Evolutionary conservation across 1,140 invertebrate genomes (phyloP).

Genomic region (Neodiprion lecontei): DNA sequence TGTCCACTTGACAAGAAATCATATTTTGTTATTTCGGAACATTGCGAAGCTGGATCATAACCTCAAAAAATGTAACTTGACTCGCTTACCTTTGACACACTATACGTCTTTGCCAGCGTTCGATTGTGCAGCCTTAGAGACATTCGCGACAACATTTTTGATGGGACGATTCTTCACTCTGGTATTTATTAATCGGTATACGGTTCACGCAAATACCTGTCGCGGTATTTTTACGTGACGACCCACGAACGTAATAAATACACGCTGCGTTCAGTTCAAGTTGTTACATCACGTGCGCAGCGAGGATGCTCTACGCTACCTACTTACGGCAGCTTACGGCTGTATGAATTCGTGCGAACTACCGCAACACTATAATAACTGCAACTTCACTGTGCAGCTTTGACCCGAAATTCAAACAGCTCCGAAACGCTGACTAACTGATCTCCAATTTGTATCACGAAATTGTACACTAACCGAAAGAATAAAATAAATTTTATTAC

Average conservation of each 20-base stretch:
- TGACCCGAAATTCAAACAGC: too few relatives aligned
- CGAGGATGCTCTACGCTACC: too few relatives aligned
- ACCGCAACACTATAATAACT: too few relatives aligned
- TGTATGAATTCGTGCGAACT: too few relatives aligned
- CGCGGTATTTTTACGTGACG: background rate
- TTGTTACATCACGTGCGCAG: too few relatives aligned
- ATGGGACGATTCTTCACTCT: background rate
- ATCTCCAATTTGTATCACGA: too few relatives aligned
- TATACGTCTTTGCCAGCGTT: slow-evolving; percentile 12
- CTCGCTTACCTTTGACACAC: background rate
- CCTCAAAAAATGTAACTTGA: background rate
- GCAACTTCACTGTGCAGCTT: too few relatives aligned
- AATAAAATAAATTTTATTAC: too few relatives aligned
- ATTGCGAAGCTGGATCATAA: background rate
- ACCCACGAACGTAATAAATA: background rate
- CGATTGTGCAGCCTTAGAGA: slow-evolving; percentile 2
- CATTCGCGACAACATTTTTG: slow-evolving; percentile 26
- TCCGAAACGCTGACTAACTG: too few relatives aligned
- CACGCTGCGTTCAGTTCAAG: too few relatives aligned
- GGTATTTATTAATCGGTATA: background rate
- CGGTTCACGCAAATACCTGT: background rate
- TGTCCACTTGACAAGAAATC: background rate
- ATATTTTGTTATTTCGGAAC: background rate
- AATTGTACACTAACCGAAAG: too few relatives aligned
- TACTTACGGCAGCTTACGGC: too few relatives aligned